Evolutionary conservation across 2,888 invertebrate genomes (phyloP).

Genomic region (Cremastinae sp.): DNA sequence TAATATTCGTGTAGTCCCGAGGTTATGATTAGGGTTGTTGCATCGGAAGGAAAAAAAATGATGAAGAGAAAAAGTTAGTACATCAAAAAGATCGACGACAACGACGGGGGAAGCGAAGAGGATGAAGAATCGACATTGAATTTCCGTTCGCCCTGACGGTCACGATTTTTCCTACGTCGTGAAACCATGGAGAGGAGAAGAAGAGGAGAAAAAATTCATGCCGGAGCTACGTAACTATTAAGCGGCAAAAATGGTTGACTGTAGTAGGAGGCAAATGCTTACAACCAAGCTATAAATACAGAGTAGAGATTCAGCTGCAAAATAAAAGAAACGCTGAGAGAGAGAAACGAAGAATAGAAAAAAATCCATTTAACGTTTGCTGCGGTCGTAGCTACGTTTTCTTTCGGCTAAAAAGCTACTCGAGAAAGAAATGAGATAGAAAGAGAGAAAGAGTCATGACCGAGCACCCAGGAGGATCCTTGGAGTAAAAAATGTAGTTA

Average conservation of each 20-base stretch:
- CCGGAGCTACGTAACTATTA: conserved; percentile 22
- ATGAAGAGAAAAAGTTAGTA: not conserved
- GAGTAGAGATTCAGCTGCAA: conserved; percentile 28
- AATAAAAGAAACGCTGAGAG: conserved; percentile 9
- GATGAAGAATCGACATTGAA: conserved; percentile 35
- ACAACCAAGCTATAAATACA: conserved; percentile 22
- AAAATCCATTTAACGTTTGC: conserved; percentile 49
- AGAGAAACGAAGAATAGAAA: conserved; percentile 21
- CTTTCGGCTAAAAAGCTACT: conserved; percentile 29
- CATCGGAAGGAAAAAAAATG: not conserved
- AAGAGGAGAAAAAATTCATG: conserved; percentile 2
- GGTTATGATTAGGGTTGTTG: not conserved
- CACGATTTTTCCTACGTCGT: conserved; percentile 44
- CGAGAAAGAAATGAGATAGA: not conserved
- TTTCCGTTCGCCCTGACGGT: conserved; percentile 39
- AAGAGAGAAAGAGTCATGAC: conserved; percentile 31
- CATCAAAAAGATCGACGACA: conserved; percentile 22
- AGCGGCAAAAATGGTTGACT: conserved; percentile 16
- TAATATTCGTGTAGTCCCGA: conserved; percentile 12
- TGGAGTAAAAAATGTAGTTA: not conserved
- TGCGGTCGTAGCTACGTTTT: conserved; percentile 33
- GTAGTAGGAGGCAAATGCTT: conserved; percentile 44
- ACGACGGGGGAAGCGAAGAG: not conserved
- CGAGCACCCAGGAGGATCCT: conserved; percentile 2
- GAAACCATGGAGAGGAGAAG: conserved; percentile 1